Conservation (phyloP, 2,113 vertebrate species). For the Notiomystis cincta region DNA sequence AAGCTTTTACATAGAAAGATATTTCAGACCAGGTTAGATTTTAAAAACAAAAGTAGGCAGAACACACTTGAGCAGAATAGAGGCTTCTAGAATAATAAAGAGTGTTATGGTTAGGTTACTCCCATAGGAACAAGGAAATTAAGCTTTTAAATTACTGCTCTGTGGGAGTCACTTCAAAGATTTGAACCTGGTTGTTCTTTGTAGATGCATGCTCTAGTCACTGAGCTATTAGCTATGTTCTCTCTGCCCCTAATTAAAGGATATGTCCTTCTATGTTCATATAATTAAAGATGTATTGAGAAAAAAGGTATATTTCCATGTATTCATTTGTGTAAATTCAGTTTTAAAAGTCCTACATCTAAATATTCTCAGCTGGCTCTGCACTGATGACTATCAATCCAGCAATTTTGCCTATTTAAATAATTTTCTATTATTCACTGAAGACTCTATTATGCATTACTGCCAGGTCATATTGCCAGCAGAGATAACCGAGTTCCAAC, state of each 20-base stretch:
- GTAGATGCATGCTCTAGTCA: background rate
- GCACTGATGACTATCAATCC: background rate
- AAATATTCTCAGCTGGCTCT: background rate
- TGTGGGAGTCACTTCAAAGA: background rate
- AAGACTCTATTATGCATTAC: background rate
- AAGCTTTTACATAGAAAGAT: background rate
- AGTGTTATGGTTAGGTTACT: background rate
- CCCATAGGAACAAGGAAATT: background rate
- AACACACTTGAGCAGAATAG: background rate
- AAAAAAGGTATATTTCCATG: background rate
- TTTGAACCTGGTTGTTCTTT: background rate
- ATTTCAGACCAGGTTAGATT: background rate
- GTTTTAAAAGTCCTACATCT: background rate
- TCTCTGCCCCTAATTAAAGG: background rate
- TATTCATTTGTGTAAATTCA: background rate
- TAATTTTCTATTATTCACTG: background rate
- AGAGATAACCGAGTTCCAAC: background rate
- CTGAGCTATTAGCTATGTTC: background rate
- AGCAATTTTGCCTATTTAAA: background rate
- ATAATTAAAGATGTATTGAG: background rate
- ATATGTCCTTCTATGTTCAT: background rate
- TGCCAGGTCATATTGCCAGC: background rate
- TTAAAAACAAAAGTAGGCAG: background rate
- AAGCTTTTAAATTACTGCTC: background rate
- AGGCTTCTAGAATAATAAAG: background rate